Evolutionary conservation across 2,888 invertebrate genomes (phyloP).

Genomic region (Macrosiphum euphorbiae): DNA sequence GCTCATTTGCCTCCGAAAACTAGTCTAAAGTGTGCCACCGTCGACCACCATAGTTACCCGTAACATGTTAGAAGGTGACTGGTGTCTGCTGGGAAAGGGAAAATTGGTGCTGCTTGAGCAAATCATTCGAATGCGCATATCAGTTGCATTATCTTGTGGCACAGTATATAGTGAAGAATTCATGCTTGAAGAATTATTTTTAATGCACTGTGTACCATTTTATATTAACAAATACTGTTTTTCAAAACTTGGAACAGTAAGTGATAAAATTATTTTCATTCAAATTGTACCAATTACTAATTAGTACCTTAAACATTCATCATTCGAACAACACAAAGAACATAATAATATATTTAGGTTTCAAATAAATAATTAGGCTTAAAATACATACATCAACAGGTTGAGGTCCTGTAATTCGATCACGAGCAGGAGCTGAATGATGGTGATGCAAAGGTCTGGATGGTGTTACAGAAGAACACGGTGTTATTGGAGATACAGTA

Average conservation of each 20-base stretch:
- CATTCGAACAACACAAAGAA: background rate
- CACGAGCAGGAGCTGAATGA: slow-evolving; percentile 70
- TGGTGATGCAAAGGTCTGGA: slow-evolving; percentile 70
- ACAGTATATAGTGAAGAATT: background rate
- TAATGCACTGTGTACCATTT: background rate
- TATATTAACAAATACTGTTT: background rate
- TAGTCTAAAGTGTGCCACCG: too few relatives aligned
- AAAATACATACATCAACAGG: slow-evolving; percentile 86
- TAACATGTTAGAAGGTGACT: too few relatives aligned
- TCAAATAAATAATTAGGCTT: background rate
- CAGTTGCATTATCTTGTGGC: too few relatives aligned
- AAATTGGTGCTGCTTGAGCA: too few relatives aligned
- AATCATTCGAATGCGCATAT: too few relatives aligned
- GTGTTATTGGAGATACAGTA: slow-evolving; percentile 44
- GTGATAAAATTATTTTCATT: background rate
- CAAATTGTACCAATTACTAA: background rate
- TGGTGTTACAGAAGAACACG: slow-evolving; percentile 58
- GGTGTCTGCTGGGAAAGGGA: too few relatives aligned
- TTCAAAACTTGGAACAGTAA: background rate
- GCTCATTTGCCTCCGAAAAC: too few relatives aligned
- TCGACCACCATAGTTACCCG: too few relatives aligned
- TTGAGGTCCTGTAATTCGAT: slow-evolving; percentile 85
- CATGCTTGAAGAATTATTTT: background rate
- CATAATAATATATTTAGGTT: background rate
- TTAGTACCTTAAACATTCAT: background rate